Evolutionary conservation across 1,140 invertebrate genomes (phyloP), one percentile per base, ranked within the genome.

Genomic region (Proctacanthus coquilletti): DNA sequence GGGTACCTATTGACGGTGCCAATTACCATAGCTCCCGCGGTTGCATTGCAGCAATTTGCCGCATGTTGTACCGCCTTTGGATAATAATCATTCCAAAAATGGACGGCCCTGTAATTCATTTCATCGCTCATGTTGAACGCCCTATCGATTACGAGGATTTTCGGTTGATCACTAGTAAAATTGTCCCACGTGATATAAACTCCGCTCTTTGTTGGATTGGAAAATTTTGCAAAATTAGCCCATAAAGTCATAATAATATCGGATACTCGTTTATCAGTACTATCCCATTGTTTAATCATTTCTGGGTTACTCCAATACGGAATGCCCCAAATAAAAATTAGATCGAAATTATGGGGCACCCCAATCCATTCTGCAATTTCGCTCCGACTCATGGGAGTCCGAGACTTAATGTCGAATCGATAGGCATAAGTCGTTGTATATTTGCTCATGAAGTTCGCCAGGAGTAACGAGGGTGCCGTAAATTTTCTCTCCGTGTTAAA

Each of bases 21-120:
- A 9, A 27, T 13, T 27, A 27, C 23, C 23, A 27, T 55, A n/a
- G n/a, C n/a, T n/a, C n/a, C n/a, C n/a, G n/a, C 50, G 3, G 62
- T 65, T 20, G 64, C 53, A 51, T 78, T 77, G 45, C 78, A 83
- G 49, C 78, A 82, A 47, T 74, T 70, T 2, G 68, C 74, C 1
- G 77, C 71, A 38, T 76, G 68, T 47, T 72, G 65, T 1, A 80
- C 46, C 9, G 84, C 67, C 53, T 68, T 76, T 0, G 80, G 81
- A 53, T 80, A 84, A 49, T 82, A 81, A 23, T 80, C 70, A 47
- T 80, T 82, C 81, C 81, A 84, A 60, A 86, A 86, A 29, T 73
- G 70, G 42, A 84, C 68, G 6, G 76, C 71, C 49, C 76, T 79
- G 49, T 80, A 82, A 60, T 83, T 74, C 1, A 82, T 65, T 2